Evolutionary conservation across 2,888 invertebrate genomes (phyloP), one percentile per base, ranked within the genome.

Genomic region (Phragmatobia fuliginosa): DNA sequence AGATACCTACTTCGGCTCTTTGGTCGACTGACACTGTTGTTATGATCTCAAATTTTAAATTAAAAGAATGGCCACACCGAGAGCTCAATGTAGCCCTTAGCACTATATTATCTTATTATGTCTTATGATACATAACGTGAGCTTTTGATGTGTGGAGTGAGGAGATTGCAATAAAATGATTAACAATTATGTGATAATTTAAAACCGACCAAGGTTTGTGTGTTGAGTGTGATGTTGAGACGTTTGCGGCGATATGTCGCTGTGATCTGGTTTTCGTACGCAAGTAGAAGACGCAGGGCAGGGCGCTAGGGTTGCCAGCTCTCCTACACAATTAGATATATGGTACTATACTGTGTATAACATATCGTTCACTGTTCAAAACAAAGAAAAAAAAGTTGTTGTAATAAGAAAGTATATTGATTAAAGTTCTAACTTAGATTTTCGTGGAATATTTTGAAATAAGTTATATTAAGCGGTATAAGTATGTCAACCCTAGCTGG

Each of bases 101-200:
- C 61, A 61, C 60, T 61, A 5, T 61, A 33, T 36, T 61, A 61
- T 25, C 33, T 16, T 33, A 25, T n/a, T n/a, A 45, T 4, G n/a
- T 25, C 56, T 56, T 56, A 56, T 28, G 28, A 28, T 28, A 56
- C 28, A 56, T 56, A 14, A 56, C 28, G 16, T 77, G 77, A 75
- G 72, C 70, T 72, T 73, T 70, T 70, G 68, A 67, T 69, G 63
- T 31, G 36, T 28, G 21, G 33, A 33, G 64, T 63, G 41, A 60
- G 60, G 66, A 66, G 61, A 60, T 14, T 72, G 67, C 66, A 76
- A 61, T 64, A 65, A 68, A 32, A 45, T 21, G 59, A 72, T 79
- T 56, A 56, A 56, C 70, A 66, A 83, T 76, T 78, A 80, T 78
- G 77, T 82, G 82, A 82, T 80, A 81, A 77, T 78, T 79, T 79